phyloP scores from a whole-genome alignment of 1,140 invertebrate genomes.

The Danaus plexippus region DNA sequence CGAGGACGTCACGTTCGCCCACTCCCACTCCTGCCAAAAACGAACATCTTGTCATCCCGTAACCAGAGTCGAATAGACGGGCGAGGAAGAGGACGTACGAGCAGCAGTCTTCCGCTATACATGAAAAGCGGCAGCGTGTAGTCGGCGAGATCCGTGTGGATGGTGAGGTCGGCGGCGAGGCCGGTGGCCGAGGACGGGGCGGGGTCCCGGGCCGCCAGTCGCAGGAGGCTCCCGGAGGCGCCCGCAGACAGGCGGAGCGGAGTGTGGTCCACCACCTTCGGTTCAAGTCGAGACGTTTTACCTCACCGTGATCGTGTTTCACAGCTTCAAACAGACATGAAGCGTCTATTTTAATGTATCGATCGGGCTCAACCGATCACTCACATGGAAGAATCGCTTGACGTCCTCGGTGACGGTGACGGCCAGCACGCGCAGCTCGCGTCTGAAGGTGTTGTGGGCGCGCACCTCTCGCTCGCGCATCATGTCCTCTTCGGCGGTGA shows the following conservation, averaged over 20 bases:
- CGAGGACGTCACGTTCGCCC: slow-evolving; percentile 30
- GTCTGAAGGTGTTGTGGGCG: slow-evolving; percentile 38
- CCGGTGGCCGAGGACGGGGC: slow-evolving; percentile 13
- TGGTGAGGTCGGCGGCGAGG: slow-evolving; percentile 30
- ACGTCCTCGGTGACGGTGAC: slow-evolving; percentile 24
- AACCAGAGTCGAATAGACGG: background rate
- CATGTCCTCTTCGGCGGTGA: slow-evolving; percentile 16
- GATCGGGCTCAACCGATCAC: too few species aligned
- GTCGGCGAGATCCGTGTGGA: slow-evolving; percentile 47
- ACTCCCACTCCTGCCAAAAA: slow-evolving; percentile 44
- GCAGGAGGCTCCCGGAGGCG: slow-evolving; percentile 11
- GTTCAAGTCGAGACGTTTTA: background rate
- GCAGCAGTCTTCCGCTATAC: slow-evolving; percentile 42
- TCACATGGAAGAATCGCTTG: slow-evolving; percentile 32
- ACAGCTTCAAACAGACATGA: background rate
- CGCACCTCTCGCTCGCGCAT: slow-evolving; percentile 30
- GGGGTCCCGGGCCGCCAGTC: slow-evolving; percentile 20
- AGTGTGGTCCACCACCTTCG: slow-evolving; percentile 18
- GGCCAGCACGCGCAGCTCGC: slow-evolving; percentile 23
- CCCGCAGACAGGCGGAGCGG: slow-evolving; percentile 23
- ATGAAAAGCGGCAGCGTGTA: slow-evolving; percentile 42
- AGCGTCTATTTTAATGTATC: background rate
- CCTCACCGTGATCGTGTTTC: background rate
- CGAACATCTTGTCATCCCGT: background rate
- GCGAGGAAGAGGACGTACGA: slow-evolving; percentile 22